A percentile compares a stretch with the other conserved stretches of the same genome.
These are phyloP conservation scores for Martes martes DNA, from an alignment of 2,113 vertebrate species.

Conservation along the genomic window DNA sequence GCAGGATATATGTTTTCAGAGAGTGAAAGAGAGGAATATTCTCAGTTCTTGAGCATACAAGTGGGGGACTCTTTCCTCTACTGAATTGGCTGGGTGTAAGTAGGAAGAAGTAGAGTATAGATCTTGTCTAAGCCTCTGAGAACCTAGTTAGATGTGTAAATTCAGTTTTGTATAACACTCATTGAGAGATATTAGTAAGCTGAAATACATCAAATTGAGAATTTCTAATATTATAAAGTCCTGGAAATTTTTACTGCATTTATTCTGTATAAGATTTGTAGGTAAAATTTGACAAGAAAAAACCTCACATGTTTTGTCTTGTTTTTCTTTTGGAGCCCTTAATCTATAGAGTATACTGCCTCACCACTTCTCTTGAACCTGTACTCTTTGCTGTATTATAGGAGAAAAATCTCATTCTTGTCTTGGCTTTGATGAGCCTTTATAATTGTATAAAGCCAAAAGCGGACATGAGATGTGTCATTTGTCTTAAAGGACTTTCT, in stretches of 20 bases:
- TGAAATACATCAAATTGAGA: neutral
- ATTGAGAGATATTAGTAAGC: neutral
- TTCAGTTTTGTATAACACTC: neutral
- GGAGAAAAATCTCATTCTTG: neutral
- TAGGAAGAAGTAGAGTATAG: neutral
- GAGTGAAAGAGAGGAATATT: neutral
- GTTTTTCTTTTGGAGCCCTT: neutral
- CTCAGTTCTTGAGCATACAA: neutral
- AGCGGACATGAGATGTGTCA: accelerated
- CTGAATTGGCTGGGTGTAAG: neutral
- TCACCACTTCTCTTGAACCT: neutral
- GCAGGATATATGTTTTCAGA: neutral
- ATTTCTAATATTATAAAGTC: neutral
- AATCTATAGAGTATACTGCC: neutral
- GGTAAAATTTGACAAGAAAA: neutral
- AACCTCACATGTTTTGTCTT: neutral
- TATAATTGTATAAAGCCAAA: neutral
- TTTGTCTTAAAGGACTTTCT: neutral
- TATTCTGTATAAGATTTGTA: neutral
- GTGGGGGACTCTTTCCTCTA: neutral
- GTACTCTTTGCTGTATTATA: neutral
- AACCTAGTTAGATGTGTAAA: neutral
- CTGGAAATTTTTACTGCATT: neutral
- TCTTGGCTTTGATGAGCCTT: neutral
- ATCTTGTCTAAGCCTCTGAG: neutral